phyloP scores from a whole-genome alignment of 2,113 vertebrate genomes.

The Microtus oregoni region DNA sequence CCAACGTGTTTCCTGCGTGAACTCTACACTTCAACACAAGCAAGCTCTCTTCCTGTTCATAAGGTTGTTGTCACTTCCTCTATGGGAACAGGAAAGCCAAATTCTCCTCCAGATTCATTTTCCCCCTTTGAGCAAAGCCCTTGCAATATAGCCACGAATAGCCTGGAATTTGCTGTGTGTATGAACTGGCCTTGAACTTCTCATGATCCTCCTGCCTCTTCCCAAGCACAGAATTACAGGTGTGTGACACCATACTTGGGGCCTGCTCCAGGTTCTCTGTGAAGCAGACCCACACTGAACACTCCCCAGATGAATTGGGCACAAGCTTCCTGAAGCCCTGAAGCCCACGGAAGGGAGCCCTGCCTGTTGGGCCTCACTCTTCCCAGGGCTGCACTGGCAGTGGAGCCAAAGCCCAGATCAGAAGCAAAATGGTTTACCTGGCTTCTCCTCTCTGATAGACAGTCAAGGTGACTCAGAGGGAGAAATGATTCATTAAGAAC shows the following conservation, averaged over 20 bases:
- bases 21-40: background rate
- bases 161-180: background rate
- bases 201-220: background rate
- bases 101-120: background rate
- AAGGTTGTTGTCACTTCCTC: background rate
- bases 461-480: background rate
- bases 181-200: background rate
- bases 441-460: background rate
- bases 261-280: background rate
- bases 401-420: background rate
- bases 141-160: background rate
- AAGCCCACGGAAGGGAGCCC: background rate
- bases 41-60: background rate
- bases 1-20: background rate
- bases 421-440: background rate
- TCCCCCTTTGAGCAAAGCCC: background rate
- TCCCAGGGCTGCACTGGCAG: background rate
- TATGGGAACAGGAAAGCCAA: background rate
- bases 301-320: background rate
- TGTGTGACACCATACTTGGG: too few relatives aligned
- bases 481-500: background rate
- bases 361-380: background rate
- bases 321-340: background rate
- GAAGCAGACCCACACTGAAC: conserved; percentile 20
- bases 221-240: background rate